These are phyloP conservation scores for Takifugu ocellatus DNA, from an alignment of 2,797 vertebrate genomes.

Conservation along the genomic window DNA sequence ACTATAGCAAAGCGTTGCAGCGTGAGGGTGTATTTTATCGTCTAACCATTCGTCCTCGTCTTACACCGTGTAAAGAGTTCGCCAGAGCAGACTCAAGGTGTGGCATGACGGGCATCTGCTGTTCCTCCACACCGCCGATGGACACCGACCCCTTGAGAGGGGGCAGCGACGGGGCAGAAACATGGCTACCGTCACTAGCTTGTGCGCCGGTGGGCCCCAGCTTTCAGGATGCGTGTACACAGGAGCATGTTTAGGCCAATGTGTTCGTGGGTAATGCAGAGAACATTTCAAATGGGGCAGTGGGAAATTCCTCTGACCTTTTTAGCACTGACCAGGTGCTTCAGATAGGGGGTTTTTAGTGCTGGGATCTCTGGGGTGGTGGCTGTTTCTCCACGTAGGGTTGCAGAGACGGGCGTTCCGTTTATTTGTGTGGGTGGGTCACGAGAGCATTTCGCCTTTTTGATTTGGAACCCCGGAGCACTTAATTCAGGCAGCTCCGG, in stretches of 20 bases:
- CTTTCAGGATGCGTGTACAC: slow-evolving; percentile 1
- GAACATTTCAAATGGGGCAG: background rate
- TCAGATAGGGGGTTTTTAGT: slow-evolving; percentile 76
- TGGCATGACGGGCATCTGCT: slow-evolving; percentile 65
- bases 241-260: background rate
- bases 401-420: slow-evolving; percentile 30
- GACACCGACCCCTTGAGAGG: slow-evolving; percentile 8
- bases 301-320: slow-evolving; percentile 48
- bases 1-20: background rate
- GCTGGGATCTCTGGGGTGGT: slow-evolving; percentile 66
- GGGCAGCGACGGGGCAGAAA: slow-evolving; percentile 11
- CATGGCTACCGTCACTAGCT: slow-evolving; percentile 4
- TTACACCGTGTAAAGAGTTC: slow-evolving; percentile 57
- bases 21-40: background rate
- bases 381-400: slow-evolving; percentile 4
- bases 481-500: slow-evolving; percentile 78
- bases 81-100: slow-evolving; percentile 63
- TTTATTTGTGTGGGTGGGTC: slow-evolving; percentile 32
- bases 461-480: slow-evolving; percentile 80
- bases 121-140: slow-evolving; percentile 29
- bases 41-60: background rate
- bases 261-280: background rate
- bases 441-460: slow-evolving; percentile 42
- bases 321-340: slow-evolving; percentile 65
- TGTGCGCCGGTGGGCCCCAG: slow-evolving; percentile 1